Percentiles rank a stretch among this genome's conserved stretches.
phyloP scores from a whole-genome alignment of 2,113 vertebrate genomes.

The Vidua macroura region DNA sequence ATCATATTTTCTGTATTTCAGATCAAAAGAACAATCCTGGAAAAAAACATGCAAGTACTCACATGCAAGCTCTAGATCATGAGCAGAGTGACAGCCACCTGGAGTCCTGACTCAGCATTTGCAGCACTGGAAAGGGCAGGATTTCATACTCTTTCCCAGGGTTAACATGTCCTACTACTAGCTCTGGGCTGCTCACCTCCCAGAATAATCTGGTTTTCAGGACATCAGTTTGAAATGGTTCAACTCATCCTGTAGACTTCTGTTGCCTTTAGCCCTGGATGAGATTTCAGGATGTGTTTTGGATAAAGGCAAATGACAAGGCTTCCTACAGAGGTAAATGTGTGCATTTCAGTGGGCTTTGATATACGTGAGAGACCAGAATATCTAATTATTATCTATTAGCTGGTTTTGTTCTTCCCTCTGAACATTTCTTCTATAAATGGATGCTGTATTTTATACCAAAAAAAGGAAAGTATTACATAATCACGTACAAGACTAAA shows the following conservation, averaged over 20 bases:
- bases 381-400: neutral
- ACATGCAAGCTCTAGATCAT: neutral
- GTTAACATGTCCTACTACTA: neutral
- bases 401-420: neutral
- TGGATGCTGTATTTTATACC: neutral
- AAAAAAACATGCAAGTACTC: neutral
- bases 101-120: neutral
- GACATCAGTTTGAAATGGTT: neutral
- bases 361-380: neutral
- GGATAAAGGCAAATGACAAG: neutral
- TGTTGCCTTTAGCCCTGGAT: neutral
- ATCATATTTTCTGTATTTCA: neutral
- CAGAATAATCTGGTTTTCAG: neutral
- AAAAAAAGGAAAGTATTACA: neutral
- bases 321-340: neutral
- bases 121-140: neutral
- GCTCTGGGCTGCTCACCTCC: neutral
- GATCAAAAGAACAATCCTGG: neutral
- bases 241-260: neutral
- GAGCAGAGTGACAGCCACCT: neutral
- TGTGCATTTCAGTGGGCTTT: neutral
- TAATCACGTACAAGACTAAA: neutral
- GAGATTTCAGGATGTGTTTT: neutral
- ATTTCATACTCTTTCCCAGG: neutral
- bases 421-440: neutral